phyloP scores from a whole-genome alignment of 2,888 invertebrate genomes.

The Polyommatus iphigenia region DNA sequence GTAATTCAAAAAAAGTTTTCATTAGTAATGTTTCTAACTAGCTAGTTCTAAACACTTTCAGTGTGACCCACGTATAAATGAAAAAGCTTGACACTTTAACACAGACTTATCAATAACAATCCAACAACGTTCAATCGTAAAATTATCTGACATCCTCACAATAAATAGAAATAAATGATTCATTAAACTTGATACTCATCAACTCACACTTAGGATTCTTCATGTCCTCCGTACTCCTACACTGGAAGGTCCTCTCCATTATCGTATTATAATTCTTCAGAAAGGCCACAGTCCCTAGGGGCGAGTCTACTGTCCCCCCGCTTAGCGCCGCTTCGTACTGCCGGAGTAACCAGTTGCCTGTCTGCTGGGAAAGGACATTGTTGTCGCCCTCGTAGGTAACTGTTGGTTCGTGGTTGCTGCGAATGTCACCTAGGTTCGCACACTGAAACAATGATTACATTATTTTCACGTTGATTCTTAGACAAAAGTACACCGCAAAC shows the following conservation, averaged over 20 bases:
- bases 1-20: no score
- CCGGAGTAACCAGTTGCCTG: conserved; percentile 91
- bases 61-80: no score
- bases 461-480: no score
- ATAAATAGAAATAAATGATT: no score
- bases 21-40: no score
- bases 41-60: no score
- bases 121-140: no score
- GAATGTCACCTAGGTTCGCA: conserved; percentile 90
- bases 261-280: conserved; percentile 61
- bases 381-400: conserved; percentile 97
- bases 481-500: no score
- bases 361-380: conserved; percentile 93
- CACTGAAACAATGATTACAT: conserved; percentile 64
- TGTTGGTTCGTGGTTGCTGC: conserved; percentile 93
- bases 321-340: conserved; percentile 80
- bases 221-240: conserved; percentile 51
- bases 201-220: conserved; percentile 62
- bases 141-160: no score
- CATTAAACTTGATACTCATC: no score
- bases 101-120: no score
- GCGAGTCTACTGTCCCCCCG: conserved; percentile 79
- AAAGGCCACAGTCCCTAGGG: conserved; percentile 86
- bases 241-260: conserved; percentile 47
- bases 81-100: no score